phyloP scores from a whole-genome alignment of 2,113 vertebrate species.

The Thomomys bottae region DNA sequence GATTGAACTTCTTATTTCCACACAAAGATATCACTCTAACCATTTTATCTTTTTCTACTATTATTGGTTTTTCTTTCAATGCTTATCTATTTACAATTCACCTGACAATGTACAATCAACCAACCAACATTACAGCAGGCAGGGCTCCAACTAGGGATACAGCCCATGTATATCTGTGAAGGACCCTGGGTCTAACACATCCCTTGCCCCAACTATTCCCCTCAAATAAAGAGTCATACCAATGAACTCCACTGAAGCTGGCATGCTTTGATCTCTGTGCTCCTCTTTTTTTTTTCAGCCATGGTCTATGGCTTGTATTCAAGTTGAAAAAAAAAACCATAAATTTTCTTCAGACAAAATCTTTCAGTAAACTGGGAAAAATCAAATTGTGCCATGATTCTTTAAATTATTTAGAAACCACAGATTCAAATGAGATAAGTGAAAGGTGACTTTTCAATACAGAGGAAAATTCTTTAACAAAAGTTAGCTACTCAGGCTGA shows the following conservation, averaged over 20 bases:
- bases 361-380: not conserved
- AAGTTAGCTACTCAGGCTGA: no score
- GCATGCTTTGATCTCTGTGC: not conserved
- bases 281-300: not conserved
- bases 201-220: fast-evolving
- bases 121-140: not conserved
- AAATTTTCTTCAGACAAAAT: not conserved
- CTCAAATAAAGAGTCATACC: not conserved
- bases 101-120: not conserved
- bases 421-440: not conserved
- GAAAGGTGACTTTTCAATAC: not conserved
- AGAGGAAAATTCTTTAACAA: not conserved
- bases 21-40: not conserved
- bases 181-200: not conserved
- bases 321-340: not conserved
- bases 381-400: not conserved
- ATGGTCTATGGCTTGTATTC: not conserved
- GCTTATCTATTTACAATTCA: not conserved
- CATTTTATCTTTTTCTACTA: not conserved
- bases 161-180: not conserved
- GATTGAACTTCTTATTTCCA: not conserved
- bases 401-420: not conserved
- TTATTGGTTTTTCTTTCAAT: not conserved
- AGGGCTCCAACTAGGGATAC: not conserved
- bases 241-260: not conserved